These are phyloP conservation scores for Cataglyphis cursor DNA, from an alignment of 2,888 invertebrate species.

Conservation along the genomic window DNA sequence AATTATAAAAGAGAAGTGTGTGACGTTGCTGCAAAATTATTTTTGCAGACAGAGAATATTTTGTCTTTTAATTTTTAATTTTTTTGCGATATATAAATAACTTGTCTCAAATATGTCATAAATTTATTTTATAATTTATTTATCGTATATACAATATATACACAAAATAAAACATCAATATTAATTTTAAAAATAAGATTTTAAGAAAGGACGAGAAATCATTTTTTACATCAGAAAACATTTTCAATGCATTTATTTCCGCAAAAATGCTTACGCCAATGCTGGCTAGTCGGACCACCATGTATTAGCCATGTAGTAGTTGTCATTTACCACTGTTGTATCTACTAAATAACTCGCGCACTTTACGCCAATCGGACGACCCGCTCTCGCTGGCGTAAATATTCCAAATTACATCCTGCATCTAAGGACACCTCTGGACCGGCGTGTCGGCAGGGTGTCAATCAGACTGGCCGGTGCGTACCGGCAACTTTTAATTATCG, in stretches of 20 bases:
- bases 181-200: background rate
- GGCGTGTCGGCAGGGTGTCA: constrained; percentile 71
- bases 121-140: background rate
- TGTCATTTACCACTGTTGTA: constrained; percentile 61
- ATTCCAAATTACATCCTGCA: constrained; percentile 61
- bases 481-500: constrained; percentile 74
- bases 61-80: background rate
- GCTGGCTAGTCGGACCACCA: constrained; percentile 49
- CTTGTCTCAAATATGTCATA: background rate
- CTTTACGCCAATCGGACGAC: constrained; percentile 54
- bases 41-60: background rate
- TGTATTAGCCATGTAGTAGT: constrained; percentile 55
- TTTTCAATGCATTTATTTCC: background rate
- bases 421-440: constrained; percentile 40
- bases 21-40: background rate
- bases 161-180: background rate
- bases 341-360: constrained; percentile 63
- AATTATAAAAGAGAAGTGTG: background rate
- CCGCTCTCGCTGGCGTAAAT: constrained; percentile 58
- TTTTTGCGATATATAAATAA: background rate
- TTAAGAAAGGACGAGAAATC: background rate
- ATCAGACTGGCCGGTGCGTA: constrained; percentile 65
- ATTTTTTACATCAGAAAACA: background rate
- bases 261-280: constrained; percentile 58
- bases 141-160: background rate